These are phyloP conservation scores for Alloplasta piceator DNA, from an alignment of 2,888 invertebrate species.

Conservation along the genomic window DNA sequence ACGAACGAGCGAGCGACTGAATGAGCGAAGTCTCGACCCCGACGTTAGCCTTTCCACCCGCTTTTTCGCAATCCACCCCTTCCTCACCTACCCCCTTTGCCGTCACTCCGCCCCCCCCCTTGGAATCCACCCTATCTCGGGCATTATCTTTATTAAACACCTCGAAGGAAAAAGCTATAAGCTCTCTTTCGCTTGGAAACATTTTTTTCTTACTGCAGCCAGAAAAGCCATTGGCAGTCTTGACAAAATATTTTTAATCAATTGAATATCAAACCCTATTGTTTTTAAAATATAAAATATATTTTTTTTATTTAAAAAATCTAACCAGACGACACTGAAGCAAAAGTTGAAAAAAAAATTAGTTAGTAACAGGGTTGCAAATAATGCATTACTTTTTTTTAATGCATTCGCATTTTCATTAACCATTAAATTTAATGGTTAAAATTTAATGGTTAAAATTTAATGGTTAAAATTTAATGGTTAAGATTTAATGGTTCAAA, in stretches of 20 bases:
- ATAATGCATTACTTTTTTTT: too few species aligned
- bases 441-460: too few species aligned
- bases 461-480: too few species aligned
- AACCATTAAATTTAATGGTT: too few species aligned
- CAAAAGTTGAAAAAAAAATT: too few species aligned
- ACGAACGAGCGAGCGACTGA: slow-evolving; percentile 78
- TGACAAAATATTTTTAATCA: not conserved
- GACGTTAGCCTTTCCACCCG: slow-evolving; percentile 58
- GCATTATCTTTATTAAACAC: slow-evolving; percentile 83
- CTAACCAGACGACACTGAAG: too few species aligned
- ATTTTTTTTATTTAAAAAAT: too few species aligned
- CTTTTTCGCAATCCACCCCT: slow-evolving; percentile 55
- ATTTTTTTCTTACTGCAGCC: not conserved
- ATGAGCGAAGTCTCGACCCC: slow-evolving; percentile 79
- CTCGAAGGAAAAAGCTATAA: slow-evolving; percentile 73
- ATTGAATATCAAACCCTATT: too few species aligned
- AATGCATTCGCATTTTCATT: too few species aligned
- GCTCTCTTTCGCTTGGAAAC: slow-evolving; percentile 57
- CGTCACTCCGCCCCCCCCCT: slow-evolving; percentile 38
- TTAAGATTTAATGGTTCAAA: too few species aligned
- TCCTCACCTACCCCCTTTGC: slow-evolving; percentile 37
- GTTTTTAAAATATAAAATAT: too few species aligned
- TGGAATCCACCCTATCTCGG: slow-evolving; percentile 77
- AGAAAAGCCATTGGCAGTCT: slow-evolving; percentile 14
- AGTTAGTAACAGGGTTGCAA: too few species aligned